phyloP scores from a whole-genome alignment of 2,797 vertebrate genomes.

The Artibeus jamaicensis region DNA sequence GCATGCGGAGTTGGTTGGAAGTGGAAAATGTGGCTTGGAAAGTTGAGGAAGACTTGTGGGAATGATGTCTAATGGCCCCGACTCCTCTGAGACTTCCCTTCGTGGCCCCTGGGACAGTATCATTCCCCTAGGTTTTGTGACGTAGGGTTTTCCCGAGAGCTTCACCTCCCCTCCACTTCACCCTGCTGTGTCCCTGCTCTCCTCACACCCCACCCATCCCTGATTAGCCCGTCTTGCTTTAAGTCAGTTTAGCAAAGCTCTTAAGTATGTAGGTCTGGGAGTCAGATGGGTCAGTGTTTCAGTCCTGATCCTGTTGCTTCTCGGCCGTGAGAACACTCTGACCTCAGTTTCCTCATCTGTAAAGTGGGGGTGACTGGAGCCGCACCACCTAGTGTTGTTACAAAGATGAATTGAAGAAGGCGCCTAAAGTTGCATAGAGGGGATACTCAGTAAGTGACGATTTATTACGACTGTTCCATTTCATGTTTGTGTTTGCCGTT shows the following conservation, averaged over 20 bases:
- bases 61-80: neutral
- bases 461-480: neutral
- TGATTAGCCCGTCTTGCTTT: neutral
- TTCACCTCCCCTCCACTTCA: too few species aligned
- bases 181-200: accelerated
- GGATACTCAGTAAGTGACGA: neutral
- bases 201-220: neutral
- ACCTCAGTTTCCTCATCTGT: neutral
- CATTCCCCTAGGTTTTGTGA: neutral
- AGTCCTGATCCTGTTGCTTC: neutral
- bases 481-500: neutral
- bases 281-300: neutral
- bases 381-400: accelerated
- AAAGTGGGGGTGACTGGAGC: neutral
- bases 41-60: neutral
- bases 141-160: neutral
- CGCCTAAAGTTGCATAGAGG: neutral
- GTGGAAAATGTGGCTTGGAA: neutral
- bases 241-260: neutral
- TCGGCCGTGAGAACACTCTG: neutral
- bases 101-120: accelerated
- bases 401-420: neutral
- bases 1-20: neutral
- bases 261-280: neutral
- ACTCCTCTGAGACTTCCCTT: neutral